phyloP scores from a whole-genome alignment of 2,888 invertebrate species.

The Agonopterix arenella region DNA sequence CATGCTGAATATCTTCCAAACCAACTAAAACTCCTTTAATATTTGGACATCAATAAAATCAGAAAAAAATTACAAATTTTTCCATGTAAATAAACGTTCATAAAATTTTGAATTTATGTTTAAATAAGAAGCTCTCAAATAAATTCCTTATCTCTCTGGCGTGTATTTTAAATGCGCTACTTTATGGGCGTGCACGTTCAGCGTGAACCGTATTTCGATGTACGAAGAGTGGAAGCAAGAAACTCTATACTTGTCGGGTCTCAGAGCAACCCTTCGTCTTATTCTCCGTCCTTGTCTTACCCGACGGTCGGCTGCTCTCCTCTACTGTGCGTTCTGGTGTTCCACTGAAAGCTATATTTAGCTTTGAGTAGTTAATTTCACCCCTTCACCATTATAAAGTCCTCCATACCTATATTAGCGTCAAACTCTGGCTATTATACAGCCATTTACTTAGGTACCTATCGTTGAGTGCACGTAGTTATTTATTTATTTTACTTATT shows the following conservation, averaged over 20 bases:
- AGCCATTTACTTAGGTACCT: too few relatives aligned
- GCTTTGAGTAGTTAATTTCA: too few relatives aligned
- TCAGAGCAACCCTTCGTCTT: constrained; percentile 78
- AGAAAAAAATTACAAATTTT: constrained; percentile 58
- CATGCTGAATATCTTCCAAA: constrained; percentile 32
- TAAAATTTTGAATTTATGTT: constrained; percentile 5
- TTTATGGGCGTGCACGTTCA: constrained; percentile 66
- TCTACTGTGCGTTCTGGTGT: constrained; percentile 41
- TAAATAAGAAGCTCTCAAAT: constrained; percentile 39
- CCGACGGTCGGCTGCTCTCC: constrained; percentile 70
- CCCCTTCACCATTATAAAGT: too few relatives aligned
- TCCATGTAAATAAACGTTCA: constrained; percentile 28
- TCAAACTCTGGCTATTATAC: too few relatives aligned
- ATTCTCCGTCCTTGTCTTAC: constrained; percentile 76
- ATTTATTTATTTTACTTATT: too few relatives aligned
- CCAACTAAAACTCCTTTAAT: background rate
- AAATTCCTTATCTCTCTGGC: constrained; percentile 75
- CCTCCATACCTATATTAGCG: too few relatives aligned
- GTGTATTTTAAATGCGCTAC: constrained; percentile 70
- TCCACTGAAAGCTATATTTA: constrained; percentile 15
- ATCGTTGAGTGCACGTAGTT: too few relatives aligned
- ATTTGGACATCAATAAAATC: constrained; percentile 27
- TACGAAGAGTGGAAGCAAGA: constrained; percentile 27
- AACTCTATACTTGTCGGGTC: constrained; percentile 65
- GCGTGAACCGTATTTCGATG: constrained; percentile 51